Evolutionary conservation across 1,140 invertebrate genomes (phyloP), one percentile per base, ranked within the genome.

Genomic region (Muscidifurax raptorellus): DNA sequence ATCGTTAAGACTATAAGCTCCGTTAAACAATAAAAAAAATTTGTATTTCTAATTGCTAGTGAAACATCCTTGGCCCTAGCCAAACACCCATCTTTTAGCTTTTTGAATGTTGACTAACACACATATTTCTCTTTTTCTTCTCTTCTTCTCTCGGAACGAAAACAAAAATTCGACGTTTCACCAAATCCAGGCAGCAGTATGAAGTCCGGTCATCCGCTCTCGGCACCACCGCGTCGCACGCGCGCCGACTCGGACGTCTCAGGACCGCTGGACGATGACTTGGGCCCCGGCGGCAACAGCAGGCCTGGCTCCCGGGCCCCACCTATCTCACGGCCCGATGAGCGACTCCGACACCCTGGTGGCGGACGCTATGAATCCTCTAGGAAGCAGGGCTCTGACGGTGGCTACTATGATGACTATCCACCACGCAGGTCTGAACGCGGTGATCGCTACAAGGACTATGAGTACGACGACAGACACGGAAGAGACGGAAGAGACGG

Each of bases 391-490:
- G 80, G 22, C 28, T 9, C 36, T 9, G 67, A 90, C 0, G 88
- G 86, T n/a, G 87, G 88, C 13, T 91, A 93, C 76, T 92, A 92
- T 30, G 92, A 92, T 18, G 92, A 93, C 32, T 93, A 92, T 59
- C 80, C 84, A 2, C 80, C 84, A 9, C 84, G 84, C 9, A 36
- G 84, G 66, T 52, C 69, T 36, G 67, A 59, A n/a, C 74, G 74
- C 1, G 76, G 52, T 74, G 90, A 91, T 75, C 89, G 89, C 67
- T 92, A 90, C 79, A 92, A 91, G 78, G 91, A 93, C 64, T 92
- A 92, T 47, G 91, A 93, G 1, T 92, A 91, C 52, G 92, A 93
- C 15, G 90, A 92, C 13, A 89, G 91, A 67, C 92, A 93, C 79
- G 86, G 87, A 27, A 90, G 52, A n/a, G 25, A 40, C 79, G 86